phyloP scores from a whole-genome alignment of 2,797 vertebrate genomes.

The Phoxinus dragarum region DNA sequence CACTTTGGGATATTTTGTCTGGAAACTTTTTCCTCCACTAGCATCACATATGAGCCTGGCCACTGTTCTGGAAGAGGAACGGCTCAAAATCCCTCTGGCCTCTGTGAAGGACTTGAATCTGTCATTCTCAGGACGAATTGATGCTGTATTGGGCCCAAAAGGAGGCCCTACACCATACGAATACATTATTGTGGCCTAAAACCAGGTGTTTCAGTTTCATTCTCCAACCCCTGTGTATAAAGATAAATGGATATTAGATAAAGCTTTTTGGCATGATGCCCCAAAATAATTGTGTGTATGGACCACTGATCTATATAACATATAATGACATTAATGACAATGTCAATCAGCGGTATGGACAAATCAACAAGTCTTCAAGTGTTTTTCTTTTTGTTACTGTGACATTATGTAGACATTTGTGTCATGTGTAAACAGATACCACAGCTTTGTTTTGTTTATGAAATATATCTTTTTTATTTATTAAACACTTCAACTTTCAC shows the following conservation, averaged over 20 bases:
- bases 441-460: neutral
- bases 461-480: neutral
- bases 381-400: neutral
- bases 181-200: neutral
- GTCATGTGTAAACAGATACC: neutral
- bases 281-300: neutral
- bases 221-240: neutral
- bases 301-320: neutral
- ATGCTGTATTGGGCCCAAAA: neutral
- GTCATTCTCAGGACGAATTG: neutral
- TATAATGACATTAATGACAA: too few species aligned
- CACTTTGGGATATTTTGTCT: neutral
- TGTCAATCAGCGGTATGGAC: neutral
- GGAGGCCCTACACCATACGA: neutral
- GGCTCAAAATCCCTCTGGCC: neutral
- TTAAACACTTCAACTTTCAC: conserved; percentile 16
- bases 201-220: neutral
- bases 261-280: neutral
- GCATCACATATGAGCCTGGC: neutral
- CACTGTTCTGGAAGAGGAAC: neutral
- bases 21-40: neutral
- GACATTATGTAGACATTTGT: neutral
- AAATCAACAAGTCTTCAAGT: neutral
- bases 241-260: neutral
- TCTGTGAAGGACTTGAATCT: neutral